Percentiles rank a stretch among this genome's conserved stretches.
Evolutionary conservation across 2,797 vertebrate species (phyloP).

Genomic region (Chelidonichthys spinosus): DNA sequence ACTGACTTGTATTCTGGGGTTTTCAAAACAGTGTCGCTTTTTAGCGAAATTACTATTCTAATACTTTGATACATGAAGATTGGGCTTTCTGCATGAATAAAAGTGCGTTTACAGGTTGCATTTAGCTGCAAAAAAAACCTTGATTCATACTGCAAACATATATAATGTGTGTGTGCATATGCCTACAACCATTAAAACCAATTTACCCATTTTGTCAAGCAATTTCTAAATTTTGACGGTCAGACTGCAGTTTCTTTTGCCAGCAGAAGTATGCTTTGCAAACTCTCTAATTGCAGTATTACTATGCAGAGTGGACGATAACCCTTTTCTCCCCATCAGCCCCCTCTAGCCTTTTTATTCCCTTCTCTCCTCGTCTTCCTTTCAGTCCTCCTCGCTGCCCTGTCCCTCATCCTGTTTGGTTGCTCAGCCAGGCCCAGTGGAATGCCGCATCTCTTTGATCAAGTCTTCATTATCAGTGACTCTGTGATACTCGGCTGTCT

Average conservation of each 20-base stretch:
- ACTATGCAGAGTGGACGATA: slow-evolving; percentile 52
- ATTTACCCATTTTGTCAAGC: slow-evolving; percentile 31
- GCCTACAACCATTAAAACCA: slow-evolving; percentile 10
- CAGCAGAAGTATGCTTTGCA: slow-evolving; percentile 43
- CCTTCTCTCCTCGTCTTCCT: slow-evolving; percentile 44
- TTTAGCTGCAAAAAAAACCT: not conserved
- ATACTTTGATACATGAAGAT: not conserved
- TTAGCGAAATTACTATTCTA: not conserved
- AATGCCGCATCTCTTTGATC: slow-evolving; percentile 79
- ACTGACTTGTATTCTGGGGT: slow-evolving; percentile 11
- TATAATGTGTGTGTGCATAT: no score
- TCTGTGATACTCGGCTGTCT: slow-evolving; percentile 61
- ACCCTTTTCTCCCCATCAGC: slow-evolving; percentile 25
- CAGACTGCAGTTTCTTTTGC: slow-evolving; percentile 40
- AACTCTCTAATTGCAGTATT: slow-evolving; percentile 61
- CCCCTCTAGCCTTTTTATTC: slow-evolving; percentile 18
- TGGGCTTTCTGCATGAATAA: not conserved
- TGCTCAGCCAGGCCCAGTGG: slow-evolving; percentile 71
- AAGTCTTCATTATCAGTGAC: slow-evolving; percentile 81
- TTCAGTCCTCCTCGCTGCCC: slow-evolving; percentile 37
- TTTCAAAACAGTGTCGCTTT: slow-evolving; percentile 19
- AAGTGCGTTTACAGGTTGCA: not conserved
- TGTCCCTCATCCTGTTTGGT: slow-evolving; percentile 51
- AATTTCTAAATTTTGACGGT: slow-evolving; percentile 26
- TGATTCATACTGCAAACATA: not conserved